A percentile compares a stretch with the other conserved stretches of the same genome.
Evolutionary conservation across 2,888 invertebrate species (phyloP).

Genomic region (Rhagonycha fulva): DNA sequence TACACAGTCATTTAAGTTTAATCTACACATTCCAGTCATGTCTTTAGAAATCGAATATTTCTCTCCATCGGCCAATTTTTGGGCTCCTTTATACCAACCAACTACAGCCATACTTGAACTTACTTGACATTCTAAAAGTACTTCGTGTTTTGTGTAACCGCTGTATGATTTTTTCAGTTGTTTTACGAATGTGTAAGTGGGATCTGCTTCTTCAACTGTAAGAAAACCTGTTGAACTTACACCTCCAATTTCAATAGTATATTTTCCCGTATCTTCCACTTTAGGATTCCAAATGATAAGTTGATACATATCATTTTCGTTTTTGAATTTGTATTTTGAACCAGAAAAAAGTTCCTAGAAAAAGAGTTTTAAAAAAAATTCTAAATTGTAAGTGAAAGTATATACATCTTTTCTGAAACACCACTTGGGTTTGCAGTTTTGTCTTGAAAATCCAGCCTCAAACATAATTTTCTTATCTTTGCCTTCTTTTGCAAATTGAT

Average conservation of each 20-base stretch:
- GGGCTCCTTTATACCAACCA: constrained; percentile 88
- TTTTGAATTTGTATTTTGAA: constrained; percentile 94
- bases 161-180: constrained; percentile 85
- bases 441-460: constrained; percentile 93
- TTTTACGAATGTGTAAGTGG: constrained; percentile 90
- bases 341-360: constrained; percentile 92
- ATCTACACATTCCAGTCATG: constrained; percentile 85
- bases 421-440: constrained; percentile 94
- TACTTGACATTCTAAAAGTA: constrained; percentile 89
- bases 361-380: constrained; percentile 9
- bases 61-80: constrained; percentile 77
- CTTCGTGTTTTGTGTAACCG: constrained; percentile 90
- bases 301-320: constrained; percentile 89
- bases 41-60: constrained; percentile 90
- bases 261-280: constrained; percentile 96
- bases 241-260: constrained; percentile 92
- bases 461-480: constrained; percentile 95
- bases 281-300: constrained; percentile 89
- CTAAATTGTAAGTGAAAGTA: constrained; percentile 42
- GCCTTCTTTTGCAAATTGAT: constrained; percentile 92
- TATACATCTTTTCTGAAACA: constrained; percentile 90
- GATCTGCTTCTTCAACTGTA: constrained; percentile 96
- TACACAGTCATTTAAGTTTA: constrained; percentile 81
- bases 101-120: constrained; percentile 93
- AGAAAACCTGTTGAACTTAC: constrained; percentile 87